These are phyloP conservation scores for Drosophila simulans DNA, from an alignment of 1,140 invertebrate genomes.

Conservation along the genomic window DNA sequence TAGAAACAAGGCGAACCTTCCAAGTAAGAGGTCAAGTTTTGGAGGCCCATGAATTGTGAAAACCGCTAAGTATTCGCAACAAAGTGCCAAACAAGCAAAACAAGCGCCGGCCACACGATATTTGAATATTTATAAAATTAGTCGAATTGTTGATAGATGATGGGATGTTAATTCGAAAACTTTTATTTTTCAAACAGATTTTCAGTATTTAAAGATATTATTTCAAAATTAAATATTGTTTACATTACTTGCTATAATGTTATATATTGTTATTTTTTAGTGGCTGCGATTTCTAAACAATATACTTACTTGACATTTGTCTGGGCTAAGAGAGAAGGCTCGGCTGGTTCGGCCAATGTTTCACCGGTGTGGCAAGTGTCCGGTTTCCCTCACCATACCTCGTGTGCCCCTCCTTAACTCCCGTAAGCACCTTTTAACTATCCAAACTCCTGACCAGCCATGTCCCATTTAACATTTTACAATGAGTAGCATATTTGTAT, in stretches of 20 bases:
- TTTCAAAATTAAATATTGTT: too few species aligned
- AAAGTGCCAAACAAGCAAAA: constrained; percentile 34
- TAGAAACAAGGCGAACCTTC: constrained; percentile 4
- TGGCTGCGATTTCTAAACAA: constrained; percentile 20
- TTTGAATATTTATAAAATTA: neutral
- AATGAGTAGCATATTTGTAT: constrained; percentile 48
- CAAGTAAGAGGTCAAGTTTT: constrained; percentile 16
- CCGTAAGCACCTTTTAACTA: neutral
- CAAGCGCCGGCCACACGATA: constrained; percentile 34
- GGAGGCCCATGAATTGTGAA: constrained; percentile 24
- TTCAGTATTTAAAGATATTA: too few species aligned
- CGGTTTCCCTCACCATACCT: constrained; percentile 10
- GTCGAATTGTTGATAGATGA: neutral
- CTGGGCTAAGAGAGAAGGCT: constrained; percentile 4
- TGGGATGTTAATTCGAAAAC: neutral
- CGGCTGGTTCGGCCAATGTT: constrained; percentile 8
- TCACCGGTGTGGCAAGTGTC: constrained; percentile 31
- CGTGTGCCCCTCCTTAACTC: neutral
- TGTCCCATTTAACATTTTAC: constrained; percentile 73
- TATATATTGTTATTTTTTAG: constrained; percentile 1
- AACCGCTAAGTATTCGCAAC: constrained; percentile 18
- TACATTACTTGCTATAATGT: too few species aligned
- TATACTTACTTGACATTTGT: constrained; percentile 62
- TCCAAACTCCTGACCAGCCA: constrained; percentile 19
- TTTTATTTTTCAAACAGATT: too few species aligned